Conservation (phyloP, 1,140 invertebrate species). For the Solenopsis invicta region DNA sequence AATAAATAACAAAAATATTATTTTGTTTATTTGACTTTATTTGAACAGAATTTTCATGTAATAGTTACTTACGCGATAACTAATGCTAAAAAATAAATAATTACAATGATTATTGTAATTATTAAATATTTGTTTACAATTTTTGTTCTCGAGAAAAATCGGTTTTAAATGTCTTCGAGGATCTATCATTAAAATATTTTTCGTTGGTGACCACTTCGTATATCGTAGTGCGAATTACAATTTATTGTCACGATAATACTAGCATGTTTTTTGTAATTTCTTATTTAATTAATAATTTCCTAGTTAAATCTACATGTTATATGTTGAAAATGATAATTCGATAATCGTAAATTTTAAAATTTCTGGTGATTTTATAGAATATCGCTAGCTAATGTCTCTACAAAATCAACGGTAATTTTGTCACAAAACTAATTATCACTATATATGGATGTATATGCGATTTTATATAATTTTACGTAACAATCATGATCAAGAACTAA, state of each 20-base stretch:
- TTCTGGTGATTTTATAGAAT: conserved; percentile 2
- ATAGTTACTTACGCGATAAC: conserved; percentile 5
- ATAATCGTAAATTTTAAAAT: not conserved
- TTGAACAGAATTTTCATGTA: not conserved
- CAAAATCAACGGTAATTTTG: conserved; percentile 8
- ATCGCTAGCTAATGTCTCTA: not conserved
- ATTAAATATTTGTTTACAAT: not conserved
- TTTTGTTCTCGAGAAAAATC: not conserved
- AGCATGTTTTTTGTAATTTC: not conserved
- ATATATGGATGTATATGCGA: conserved; percentile 4
- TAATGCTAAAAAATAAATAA: not conserved
- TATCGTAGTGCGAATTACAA: conserved; percentile 17
- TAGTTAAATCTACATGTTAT: conserved; percentile 25
- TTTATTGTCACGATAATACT: conserved; percentile 49
- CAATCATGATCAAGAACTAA: conserved; percentile 44
- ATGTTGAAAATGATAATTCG: conserved; percentile 14
- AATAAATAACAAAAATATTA: conserved; percentile 29
- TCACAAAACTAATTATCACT: conserved; percentile 25
- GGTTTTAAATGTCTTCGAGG: not conserved
- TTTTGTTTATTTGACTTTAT: not conserved
- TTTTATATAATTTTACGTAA: conserved; percentile 21
- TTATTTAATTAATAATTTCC: conserved; percentile 23
- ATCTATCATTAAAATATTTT: conserved; percentile 44
- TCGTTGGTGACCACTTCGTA: not conserved
- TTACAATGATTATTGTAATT: not conserved